phyloP scores from a whole-genome alignment of 2,113 vertebrate species.

The Podarcis cretensis region DNA sequence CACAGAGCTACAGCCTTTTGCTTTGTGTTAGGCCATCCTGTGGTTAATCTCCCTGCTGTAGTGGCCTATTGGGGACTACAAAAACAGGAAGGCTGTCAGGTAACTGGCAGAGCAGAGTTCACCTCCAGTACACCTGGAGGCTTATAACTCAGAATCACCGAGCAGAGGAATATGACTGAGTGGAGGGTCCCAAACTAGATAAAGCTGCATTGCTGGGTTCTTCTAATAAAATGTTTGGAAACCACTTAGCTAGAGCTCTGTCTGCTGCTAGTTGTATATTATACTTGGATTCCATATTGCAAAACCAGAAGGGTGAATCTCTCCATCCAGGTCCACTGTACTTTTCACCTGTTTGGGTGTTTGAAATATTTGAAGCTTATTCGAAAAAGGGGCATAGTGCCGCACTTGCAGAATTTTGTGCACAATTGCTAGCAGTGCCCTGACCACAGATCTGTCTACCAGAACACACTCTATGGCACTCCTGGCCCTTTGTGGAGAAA shows the following conservation, averaged over 20 bases:
- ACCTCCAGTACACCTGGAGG: not conserved
- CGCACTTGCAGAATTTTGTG: not conserved
- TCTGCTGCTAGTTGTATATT: not conserved
- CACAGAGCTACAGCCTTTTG: too few species aligned
- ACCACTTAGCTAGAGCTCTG: not conserved
- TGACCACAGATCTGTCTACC: not conserved
- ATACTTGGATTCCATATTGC: not conserved
- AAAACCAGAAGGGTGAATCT: not conserved
- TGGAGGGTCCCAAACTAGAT: not conserved
- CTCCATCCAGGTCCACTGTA: not conserved
- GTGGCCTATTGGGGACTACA: too few species aligned
- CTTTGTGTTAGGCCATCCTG: not conserved
- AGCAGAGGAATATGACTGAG: not conserved
- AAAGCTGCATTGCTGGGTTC: not conserved
- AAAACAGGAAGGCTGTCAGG: not conserved
- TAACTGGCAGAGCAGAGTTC: not conserved
- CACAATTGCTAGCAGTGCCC: not conserved
- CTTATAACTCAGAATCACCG: not conserved
- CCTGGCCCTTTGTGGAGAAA: not conserved
- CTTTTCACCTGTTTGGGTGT: not conserved
- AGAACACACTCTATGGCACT: not conserved
- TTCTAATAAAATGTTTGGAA: not conserved
- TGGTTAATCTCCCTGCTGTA: not conserved
- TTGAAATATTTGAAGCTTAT: constrained; percentile 2
- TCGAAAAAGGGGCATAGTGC: not conserved